These are phyloP conservation scores for Hydrozoanthus tunicans DNA, from an alignment of 64 coral and sea anemone species.

Conservation along the genomic window DNA sequence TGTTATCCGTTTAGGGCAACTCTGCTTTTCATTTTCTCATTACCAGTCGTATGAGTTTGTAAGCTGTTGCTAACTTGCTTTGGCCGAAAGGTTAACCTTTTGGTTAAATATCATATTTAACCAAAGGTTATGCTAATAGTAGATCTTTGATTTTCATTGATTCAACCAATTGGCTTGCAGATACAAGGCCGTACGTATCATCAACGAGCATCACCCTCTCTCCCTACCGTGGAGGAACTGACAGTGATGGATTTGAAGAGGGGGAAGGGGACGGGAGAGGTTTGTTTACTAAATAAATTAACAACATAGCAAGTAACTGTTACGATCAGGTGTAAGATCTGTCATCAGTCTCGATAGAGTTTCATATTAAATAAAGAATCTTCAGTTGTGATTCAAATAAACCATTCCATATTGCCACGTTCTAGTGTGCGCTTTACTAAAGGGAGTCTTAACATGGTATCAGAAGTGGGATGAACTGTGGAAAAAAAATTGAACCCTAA, in stretches of 20 bases:
- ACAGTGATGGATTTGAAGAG: conserved; percentile 43
- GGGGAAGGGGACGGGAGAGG: conserved; percentile 32
- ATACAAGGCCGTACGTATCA: neutral
- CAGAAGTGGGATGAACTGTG: neutral
- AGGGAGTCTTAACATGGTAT: neutral
- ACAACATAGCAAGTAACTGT: neutral
- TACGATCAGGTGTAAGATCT: neutral
- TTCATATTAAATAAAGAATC: neutral
- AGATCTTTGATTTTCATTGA: neutral
- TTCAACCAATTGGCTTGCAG: neutral
- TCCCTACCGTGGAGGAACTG: conserved; percentile 37
- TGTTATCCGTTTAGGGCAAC: no score
- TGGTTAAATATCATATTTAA: no score
- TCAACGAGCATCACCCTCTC: conserved; percentile 44
- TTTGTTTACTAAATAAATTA: neutral
- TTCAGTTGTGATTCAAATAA: neutral
- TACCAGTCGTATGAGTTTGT: no score
- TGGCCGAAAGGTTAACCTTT: no score
- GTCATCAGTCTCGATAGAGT: neutral
- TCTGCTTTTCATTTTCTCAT: no score
- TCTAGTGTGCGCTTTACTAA: neutral
- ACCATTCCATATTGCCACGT: neutral
- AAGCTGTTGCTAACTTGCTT: no score
- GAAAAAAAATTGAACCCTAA: no score
- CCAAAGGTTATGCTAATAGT: no score